Evolutionary conservation across 1,140 invertebrate species (phyloP).

Genomic region (Uloborus diversus): DNA sequence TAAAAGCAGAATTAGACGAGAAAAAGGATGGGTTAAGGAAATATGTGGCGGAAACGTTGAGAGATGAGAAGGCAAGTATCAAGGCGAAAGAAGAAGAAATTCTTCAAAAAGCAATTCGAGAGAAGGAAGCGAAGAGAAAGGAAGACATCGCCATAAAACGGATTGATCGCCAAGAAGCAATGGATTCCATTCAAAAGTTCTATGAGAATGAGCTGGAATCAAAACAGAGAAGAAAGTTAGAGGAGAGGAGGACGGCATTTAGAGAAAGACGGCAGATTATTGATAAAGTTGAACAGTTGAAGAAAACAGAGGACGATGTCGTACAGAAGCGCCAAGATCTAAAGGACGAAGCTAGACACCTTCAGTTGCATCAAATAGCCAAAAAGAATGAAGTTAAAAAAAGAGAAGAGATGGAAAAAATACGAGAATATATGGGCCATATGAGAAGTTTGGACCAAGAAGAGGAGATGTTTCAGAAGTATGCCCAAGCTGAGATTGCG

Average conservation of each 20-base stretch:
- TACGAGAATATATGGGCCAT: constrained; percentile 29
- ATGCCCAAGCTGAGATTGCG: constrained; percentile 33
- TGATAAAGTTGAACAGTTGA: background rate
- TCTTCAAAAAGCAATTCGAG: background rate
- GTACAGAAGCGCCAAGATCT: background rate
- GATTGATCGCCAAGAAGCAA: background rate
- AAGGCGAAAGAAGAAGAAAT: constrained; percentile 12
- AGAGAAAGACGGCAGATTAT: background rate
- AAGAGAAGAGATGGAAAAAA: background rate
- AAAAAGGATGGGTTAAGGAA: background rate
- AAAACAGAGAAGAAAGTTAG: background rate
- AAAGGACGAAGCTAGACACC: constrained; percentile 21
- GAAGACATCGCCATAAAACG: background rate
- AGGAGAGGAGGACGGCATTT: background rate
- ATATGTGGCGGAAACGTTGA: background rate
- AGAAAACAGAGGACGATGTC: background rate
- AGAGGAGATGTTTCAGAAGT: constrained; percentile 47
- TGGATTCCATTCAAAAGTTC: constrained; percentile 10
- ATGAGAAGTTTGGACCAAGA: constrained; percentile 33
- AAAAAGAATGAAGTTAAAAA: background rate
- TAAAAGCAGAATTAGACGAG: background rate
- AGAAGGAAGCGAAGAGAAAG: constrained; percentile 13
- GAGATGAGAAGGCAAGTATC: background rate
- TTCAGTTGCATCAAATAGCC: constrained; percentile 40
- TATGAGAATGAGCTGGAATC: constrained; percentile 3